Conservation (phyloP, 2,888 invertebrate species). For the Chloroclystis v-ata region DNA sequence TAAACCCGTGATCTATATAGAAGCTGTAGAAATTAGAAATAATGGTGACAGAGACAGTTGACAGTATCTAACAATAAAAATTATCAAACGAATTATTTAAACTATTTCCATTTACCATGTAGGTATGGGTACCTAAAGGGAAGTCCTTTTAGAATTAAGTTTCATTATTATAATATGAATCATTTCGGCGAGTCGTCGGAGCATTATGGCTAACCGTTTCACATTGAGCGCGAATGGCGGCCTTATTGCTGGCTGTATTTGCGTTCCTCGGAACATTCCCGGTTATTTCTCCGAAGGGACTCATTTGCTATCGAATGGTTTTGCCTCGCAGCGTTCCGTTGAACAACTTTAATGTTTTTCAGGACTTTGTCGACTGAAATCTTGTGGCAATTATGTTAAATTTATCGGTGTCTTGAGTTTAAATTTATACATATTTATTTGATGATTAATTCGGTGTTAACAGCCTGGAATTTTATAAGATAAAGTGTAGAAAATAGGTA, state of each 20-base stretch:
- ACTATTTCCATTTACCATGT: no score
- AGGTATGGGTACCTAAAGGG: no score
- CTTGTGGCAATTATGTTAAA: not conserved
- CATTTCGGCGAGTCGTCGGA: constrained; percentile 5
- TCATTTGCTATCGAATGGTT: not conserved
- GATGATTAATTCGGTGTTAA: no score
- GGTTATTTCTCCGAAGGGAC: constrained; percentile 8
- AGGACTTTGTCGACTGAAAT: not conserved
- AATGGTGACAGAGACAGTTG: no score
- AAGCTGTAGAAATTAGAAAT: no score
- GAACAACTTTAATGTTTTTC: not conserved
- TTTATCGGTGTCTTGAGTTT: not conserved
- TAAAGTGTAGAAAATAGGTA: no score
- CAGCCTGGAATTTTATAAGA: no score
- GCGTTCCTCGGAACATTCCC: constrained; percentile 5
- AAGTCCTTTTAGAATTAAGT: no score
- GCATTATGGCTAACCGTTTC: constrained; percentile 9
- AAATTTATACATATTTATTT: no score
- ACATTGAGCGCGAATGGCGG: constrained; percentile 7
- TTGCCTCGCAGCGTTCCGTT: not conserved
- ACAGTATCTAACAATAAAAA: no score
- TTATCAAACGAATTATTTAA: no score
- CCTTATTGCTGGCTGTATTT: not conserved
- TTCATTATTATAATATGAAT: constrained; percentile 7
- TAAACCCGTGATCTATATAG: no score